Conservation (phyloP, 2,888 invertebrate species). For the Andrena bucephala region DNA sequence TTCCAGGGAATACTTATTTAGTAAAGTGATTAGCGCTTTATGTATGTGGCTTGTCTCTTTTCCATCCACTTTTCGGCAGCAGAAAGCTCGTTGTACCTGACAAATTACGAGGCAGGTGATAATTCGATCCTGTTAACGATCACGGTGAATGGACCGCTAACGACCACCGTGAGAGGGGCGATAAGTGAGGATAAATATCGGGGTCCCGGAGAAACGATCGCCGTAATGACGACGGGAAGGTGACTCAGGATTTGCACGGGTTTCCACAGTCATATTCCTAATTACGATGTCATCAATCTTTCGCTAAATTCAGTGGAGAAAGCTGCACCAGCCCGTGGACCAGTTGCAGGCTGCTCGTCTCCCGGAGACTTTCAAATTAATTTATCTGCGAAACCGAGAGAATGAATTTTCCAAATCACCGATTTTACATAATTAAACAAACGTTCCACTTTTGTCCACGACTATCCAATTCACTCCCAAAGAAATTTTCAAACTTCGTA, state of each 20-base stretch:
- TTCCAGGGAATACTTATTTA: too few relatives aligned
- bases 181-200: conserved; percentile 26
- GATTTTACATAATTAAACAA: too few relatives aligned
- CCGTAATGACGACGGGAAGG: neutral
- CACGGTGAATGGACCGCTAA: conserved; percentile 36
- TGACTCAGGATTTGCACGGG: conserved; percentile 28
- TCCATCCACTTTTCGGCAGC: too few relatives aligned
- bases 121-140: conserved; percentile 35
- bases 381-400: conserved; percentile 21
- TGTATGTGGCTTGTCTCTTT: too few relatives aligned
- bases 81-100: neutral
- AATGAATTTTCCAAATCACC: conserved; percentile 7
- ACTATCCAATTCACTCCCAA: too few relatives aligned
- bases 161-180: conserved; percentile 12
- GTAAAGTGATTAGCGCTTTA: too few relatives aligned
- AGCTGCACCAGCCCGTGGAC: conserved; percentile 51
- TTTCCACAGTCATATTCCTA: conserved; percentile 27
- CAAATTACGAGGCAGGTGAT: conserved; percentile 26
- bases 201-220: neutral
- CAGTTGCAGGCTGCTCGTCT: conserved; percentile 42
- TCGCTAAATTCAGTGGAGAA: conserved; percentile 68
- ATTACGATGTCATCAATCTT: conserved; percentile 67
- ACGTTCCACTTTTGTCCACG: too few relatives aligned
- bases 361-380: conserved; percentile 67
- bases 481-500: too few relatives aligned